Conservation (phyloP, 2,888 invertebrate genomes). For the Alviniconcha strummeri region DNA sequence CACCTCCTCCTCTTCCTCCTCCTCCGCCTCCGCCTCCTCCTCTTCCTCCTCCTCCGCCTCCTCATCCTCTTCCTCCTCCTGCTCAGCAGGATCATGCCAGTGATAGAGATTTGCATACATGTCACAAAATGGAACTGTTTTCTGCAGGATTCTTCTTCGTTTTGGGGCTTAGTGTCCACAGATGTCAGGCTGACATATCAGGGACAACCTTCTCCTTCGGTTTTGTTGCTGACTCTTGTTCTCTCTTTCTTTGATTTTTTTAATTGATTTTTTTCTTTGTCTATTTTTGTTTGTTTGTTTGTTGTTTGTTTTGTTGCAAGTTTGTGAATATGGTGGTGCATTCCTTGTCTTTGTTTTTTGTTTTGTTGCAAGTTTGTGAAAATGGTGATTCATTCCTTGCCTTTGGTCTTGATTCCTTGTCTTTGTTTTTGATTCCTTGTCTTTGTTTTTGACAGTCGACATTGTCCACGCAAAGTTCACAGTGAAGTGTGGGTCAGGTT, state of each 20-base stretch:
- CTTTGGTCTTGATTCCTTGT: neutral
- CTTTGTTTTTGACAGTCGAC: neutral
- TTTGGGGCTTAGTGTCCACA: no score
- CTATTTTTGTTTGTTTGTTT: neutral
- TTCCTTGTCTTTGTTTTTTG: neutral
- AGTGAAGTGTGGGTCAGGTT: no score
- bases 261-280: neutral
- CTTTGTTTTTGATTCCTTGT: neutral
- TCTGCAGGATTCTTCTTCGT: no score
- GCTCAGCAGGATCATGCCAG: no score
- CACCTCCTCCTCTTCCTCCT: no score
- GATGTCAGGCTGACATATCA: no score
- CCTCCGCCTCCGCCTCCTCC: no score
- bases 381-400: neutral
- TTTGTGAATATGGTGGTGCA: neutral
- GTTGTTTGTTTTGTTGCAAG: neutral
- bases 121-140: no score
- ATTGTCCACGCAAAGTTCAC: no score
- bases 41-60: no score
- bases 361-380: neutral
- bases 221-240: neutral
- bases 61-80: no score
- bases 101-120: no score
- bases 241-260: neutral
- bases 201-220: neutral